Conservation (phyloP, 53 echinoderm and acorn worm genomes). For the Antedon mediterranea region DNA sequence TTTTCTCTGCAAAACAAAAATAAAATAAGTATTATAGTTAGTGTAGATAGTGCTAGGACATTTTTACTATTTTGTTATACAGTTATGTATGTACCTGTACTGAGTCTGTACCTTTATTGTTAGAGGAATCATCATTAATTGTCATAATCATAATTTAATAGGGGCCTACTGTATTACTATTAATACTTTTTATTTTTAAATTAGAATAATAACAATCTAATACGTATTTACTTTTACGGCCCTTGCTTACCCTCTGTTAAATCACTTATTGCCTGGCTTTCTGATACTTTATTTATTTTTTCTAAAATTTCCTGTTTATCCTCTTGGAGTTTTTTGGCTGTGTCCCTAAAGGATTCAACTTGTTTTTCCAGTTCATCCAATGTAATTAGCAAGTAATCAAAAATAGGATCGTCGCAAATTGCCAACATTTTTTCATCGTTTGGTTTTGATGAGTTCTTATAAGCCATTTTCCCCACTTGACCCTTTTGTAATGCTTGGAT, state of each 20-base stretch:
- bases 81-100: too few species aligned
- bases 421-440: not conserved
- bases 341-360: conserved; percentile 62
- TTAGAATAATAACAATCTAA: too few species aligned
- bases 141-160: too few species aligned
- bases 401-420: not conserved
- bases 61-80: too few species aligned
- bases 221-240: too few species aligned
- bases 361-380: conserved; percentile 69
- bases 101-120: too few species aligned
- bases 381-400: conserved; percentile 11
- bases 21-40: not conserved
- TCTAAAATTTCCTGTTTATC: conserved; percentile 33
- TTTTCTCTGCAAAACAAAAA: conserved; percentile 34
- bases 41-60: too few species aligned
- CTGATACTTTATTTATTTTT: conserved; percentile 34
- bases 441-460: not conserved
- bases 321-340: conserved; percentile 37
- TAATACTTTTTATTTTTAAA: too few species aligned
- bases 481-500: not conserved
- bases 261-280: conserved; percentile 27
- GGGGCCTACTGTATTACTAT: too few species aligned
- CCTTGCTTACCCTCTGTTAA: conserved; percentile 19
- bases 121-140: too few species aligned
- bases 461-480: not conserved